Percentiles rank a stretch among this genome's conserved stretches.
Evolutionary conservation across 2,113 vertebrate species (phyloP).

Genomic region (Euleptes europaea): DNA sequence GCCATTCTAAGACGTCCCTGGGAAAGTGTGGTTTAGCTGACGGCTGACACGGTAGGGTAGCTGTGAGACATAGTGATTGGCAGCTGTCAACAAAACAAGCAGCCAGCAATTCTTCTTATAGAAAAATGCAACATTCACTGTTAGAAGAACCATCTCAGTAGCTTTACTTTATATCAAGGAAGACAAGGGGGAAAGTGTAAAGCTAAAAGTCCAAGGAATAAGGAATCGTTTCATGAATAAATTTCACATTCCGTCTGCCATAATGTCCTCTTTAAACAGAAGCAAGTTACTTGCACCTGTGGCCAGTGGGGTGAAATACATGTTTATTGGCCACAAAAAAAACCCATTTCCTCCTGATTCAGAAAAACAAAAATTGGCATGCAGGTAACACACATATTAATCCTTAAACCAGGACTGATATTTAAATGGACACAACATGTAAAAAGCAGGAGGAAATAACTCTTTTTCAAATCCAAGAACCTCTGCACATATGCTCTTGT

Average conservation of each 20-base stretch:
- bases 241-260: not conserved
- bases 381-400: not conserved
- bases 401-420: not conserved
- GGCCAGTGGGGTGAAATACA: not conserved
- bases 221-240: conserved; percentile 18
- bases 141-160: not conserved
- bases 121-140: conserved; percentile 6
- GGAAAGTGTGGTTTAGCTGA: conserved; percentile 84
- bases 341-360: conserved; percentile 24
- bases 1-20: conserved; percentile 82
- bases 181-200: not conserved
- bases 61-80: conserved; percentile 86
- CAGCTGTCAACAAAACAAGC: conserved; percentile 80
- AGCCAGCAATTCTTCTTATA: conserved; percentile 35
- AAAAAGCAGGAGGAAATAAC: conserved; percentile 47
- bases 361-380: not conserved
- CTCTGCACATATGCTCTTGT: not conserved
- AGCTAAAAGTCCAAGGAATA: not conserved
- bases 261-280: not conserved
- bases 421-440: conserved; percentile 9
- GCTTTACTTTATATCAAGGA: conserved; percentile 8
- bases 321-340: conserved; percentile 30
- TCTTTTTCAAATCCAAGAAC: conserved; percentile 17
- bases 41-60: conserved; percentile 75
- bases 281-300: conserved; percentile 29